Conservation (phyloP, 2,797 vertebrate species). For the Sebastes hubbsi region DNA sequence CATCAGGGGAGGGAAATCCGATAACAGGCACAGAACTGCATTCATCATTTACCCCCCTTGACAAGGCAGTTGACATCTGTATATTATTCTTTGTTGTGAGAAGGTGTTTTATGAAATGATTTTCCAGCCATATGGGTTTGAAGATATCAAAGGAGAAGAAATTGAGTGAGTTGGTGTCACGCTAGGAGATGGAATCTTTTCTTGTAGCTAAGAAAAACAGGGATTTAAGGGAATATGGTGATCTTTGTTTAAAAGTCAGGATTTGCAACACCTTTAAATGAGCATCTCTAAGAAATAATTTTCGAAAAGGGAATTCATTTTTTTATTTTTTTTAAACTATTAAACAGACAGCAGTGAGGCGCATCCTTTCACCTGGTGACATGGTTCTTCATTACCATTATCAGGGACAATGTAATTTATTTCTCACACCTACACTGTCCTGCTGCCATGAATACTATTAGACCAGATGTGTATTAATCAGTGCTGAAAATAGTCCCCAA, state of each 20-base stretch:
- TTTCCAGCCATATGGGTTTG: not conserved
- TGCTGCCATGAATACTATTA: not conserved
- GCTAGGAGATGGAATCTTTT: not conserved
- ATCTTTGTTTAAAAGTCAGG: not conserved
- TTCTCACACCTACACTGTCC: not conserved
- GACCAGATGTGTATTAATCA: not conserved
- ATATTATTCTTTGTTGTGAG: conserved; percentile 34
- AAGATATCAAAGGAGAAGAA: conserved; percentile 6
- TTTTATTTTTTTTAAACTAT: not conserved
- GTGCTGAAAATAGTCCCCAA: no score
- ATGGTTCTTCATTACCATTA: not conserved
- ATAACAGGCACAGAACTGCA: conserved; percentile 40
- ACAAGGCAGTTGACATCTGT: conserved; percentile 45
- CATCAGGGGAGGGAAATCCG: conserved; percentile 45
- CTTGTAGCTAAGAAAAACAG: not conserved
- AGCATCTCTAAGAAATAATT: not conserved
- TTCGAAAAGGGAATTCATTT: no score
- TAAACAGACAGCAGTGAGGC: not conserved
- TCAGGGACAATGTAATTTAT: not conserved
- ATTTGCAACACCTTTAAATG: not conserved
- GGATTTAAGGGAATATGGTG: not conserved
- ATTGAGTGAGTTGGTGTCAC: conserved; percentile 1
- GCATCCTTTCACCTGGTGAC: not conserved
- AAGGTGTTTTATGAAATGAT: not conserved
- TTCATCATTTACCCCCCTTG: conserved; percentile 46